These are phyloP conservation scores for Eristalinus sepulchralis DNA, from an alignment of 2,888 invertebrate genomes.

Conservation along the genomic window DNA sequence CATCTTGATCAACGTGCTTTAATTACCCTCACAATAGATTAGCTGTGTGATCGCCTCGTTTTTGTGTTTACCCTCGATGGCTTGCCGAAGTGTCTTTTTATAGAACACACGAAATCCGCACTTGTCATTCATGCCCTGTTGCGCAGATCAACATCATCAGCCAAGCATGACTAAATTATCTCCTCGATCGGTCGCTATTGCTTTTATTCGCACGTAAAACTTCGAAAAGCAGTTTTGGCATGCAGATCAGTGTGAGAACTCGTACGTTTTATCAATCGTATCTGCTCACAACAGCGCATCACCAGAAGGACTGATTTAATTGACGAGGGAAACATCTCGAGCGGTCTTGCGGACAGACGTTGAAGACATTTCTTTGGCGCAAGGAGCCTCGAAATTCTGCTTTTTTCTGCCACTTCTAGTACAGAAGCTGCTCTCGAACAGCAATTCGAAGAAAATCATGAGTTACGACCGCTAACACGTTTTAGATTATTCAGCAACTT, in stretches of 20 bases:
- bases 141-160: not conserved
- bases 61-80: not conserved
- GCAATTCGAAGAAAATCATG: too few species aligned
- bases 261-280: not conserved
- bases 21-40: not conserved
- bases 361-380: not conserved
- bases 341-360: not conserved
- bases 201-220: not conserved
- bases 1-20: not conserved
- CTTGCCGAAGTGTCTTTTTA: not conserved
- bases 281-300: not conserved
- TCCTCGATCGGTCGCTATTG: not conserved
- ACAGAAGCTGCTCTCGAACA: too few species aligned
- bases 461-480: too few species aligned
- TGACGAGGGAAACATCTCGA: not conserved
- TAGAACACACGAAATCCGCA: not conserved
- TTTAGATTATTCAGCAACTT: too few species aligned
- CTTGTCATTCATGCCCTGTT: not conserved
- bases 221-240: not conserved
- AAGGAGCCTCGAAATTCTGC: too few species aligned
- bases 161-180: not conserved
- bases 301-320: not conserved
- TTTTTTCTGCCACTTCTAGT: too few species aligned
- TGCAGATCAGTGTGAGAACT: not conserved
- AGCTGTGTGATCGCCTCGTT: not conserved